Base-by-base conservation (phyloP, 2,888 invertebrate species). In the Athripsodes cinereus region DNA sequence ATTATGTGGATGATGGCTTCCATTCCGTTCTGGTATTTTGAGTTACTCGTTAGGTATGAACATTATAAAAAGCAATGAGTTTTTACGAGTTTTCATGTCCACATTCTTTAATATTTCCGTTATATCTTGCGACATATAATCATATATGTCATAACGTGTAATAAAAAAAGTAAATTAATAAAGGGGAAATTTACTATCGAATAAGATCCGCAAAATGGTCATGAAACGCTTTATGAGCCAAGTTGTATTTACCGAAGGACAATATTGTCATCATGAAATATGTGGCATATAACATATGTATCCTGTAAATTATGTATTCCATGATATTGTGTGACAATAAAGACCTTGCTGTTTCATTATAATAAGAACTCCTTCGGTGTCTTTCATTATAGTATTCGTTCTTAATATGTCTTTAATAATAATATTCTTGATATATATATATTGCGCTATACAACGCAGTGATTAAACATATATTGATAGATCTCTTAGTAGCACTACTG, bases 131-230 rank as follows among this genome's bases (percentile, higher is more conserved):
- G 19, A 6, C 2, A 6, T 11, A 22, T 21, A 20, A 40, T 40
- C 35, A 53, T 53, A 40, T 22, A 40, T 44, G 20, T 16, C 16
- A 40, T 21, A 6, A 16, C 40, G n/a, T 40, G 16, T 53, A 53
- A 53, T 53, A 53, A 53, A 22, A 53, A 35, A 34, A 44, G 16
- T n/a, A 40, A 40, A 40, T 40, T 40, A 40, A 40, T 40, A 40
- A 40, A 13, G 40, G 40, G n/a, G 40, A 13, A 40, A 40, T 53
- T 53, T 53, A 53, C 8, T 53, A 53, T 53, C 46, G 44, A 53
- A 53, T 44, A 53, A 22, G 44, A 26, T 47, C 46, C 31, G 11
- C 53, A 26, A 48, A 48, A 8, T 6, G 22, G 26, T 13, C 46
- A 47, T 53, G 22, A 53, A 53, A 47, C 44, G 40, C 22, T 53